Evolutionary conservation across 2,888 invertebrate species (phyloP), one percentile per base, ranked within the genome.

Genomic region (Abrostola triplasia): DNA sequence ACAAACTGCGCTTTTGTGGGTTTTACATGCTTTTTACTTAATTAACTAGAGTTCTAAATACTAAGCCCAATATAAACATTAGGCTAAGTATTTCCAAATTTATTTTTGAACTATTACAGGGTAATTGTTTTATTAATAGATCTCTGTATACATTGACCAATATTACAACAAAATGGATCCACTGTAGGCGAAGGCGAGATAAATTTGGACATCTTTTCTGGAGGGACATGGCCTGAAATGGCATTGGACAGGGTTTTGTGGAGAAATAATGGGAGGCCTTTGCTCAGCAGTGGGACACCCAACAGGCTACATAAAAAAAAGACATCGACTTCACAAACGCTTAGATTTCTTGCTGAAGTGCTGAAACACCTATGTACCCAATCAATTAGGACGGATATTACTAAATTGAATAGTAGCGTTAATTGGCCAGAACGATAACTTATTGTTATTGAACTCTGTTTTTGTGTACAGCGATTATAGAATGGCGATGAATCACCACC

Each of bases 401-500:
- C 56, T 47, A 63, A 71, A 73, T 76, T 67, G 59, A 64, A 71
- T 76, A 67, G 61, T 68, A 69, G 54, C 52, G 42, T 60, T 68
- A 68, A 73, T 70, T 68, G 52, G 7, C 57, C 61, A 56, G 59
- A 69, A 65, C 63, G 64, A 72, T 68, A 69, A 64, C 58, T 65
- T 70, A 77, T 76, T 76, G 71, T 78, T 76, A 68, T 59, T 40
- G 64, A 71, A 65, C 51, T 59, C 50, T 37, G 66, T 73, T 76
- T 78, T 79, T 72, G 63, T 69, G 49, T 52, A 66, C 54, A 65
- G 57, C 70, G 64, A 74, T 76, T 72, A 70, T 55, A 51, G 53
- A 50, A 55, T 50, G 72, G 64, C 68, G 57, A 70, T 87, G 86
- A 86, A 75, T 85, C 84, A 88, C 82, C 82, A 67, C 55, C 67